Base-by-base conservation (phyloP, 2,113 vertebrate genomes). In the Alethe castanea region DNA sequence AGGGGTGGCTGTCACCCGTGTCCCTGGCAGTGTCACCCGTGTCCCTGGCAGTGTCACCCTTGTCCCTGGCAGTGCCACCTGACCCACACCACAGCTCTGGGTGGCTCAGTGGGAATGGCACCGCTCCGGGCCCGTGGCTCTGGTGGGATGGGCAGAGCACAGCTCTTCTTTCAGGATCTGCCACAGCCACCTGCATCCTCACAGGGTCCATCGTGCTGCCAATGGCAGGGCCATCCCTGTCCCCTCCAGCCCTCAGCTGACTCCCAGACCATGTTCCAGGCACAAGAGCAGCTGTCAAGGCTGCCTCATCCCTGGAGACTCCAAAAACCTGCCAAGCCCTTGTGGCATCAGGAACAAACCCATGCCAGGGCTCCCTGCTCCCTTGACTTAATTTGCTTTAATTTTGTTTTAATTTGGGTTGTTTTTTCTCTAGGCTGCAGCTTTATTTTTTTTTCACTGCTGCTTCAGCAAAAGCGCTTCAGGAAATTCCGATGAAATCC, bases 401-500 rank as follows among this genome's bases (percentile, higher is more conserved):
- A 54, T 86, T 93, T 56, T 42, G 12, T 48, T 86, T 54, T 48
- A 60, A 82, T 92, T 66, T 60, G 36, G 56, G n/a, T 19, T 57
- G 35, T 13, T 81, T 48, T 59, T 84, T 60, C 56, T 92, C 69
- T 54, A 40, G 15, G 57, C 81, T 86, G 38, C 52, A 80, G 67
- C 13, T 33, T 72, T n/a, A n/a, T 65, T 76, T 59, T 50, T 50
- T 48, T 53, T 48, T 23, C 69, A 17, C 33, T 86, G 87, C 94
- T 87, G 67, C 64, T 97, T 95, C 96, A 96, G 86, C 85, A 95
- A 91, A 91, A 96, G 72, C 12, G 0, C 57, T 81, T 93, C 96
- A 97, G 96, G 96, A 95, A 96, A 97, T 97, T 93, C 96, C 65
- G 3, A 76, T 35, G 35, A 69, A 92, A 91, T 86, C 92, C 90